A percentile compares a stretch with the other conserved stretches of the same genome.
phyloP scores from a whole-genome alignment of 2,888 invertebrate species.

The Noctua fimbriata region DNA sequence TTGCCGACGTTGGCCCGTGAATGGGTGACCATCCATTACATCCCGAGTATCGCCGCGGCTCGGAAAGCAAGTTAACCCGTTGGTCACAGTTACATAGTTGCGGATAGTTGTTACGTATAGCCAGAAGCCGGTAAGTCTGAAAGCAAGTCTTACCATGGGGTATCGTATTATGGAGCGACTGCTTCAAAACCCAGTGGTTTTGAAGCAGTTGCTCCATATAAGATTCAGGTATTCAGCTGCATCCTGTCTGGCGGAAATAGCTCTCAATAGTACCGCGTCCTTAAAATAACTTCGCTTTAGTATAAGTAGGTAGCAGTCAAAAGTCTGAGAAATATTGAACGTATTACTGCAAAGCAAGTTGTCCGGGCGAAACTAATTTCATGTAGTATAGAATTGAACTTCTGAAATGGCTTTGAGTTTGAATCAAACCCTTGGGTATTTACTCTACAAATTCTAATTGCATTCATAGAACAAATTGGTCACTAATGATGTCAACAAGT shows the following conservation, averaged over 20 bases:
- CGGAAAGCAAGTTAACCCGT: too few species aligned
- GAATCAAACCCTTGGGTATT: not conserved
- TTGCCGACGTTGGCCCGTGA: not conserved
- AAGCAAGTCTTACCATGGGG: not conserved
- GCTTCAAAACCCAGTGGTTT: too few species aligned
- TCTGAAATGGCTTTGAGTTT: not conserved
- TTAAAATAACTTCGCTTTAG: slow-evolving; percentile 43
- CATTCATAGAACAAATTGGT: not conserved
- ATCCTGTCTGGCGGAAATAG: not conserved
- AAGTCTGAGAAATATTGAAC: slow-evolving; percentile 26
- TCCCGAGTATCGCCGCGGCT: not conserved
- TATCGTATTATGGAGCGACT: too few species aligned
- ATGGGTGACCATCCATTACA: not conserved
- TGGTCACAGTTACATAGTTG: too few species aligned
- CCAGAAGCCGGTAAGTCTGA: not conserved
- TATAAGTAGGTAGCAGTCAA: slow-evolving; percentile 18
- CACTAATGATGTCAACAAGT: not conserved
- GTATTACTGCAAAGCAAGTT: slow-evolving; percentile 5
- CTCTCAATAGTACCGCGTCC: not conserved
- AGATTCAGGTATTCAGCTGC: not conserved
- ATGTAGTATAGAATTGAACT: not conserved
- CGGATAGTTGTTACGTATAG: not conserved
- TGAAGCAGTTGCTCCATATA: not conserved
- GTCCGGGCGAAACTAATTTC: slow-evolving; percentile 6
- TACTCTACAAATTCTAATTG: too few species aligned